Evolutionary conservation across 1,140 invertebrate genomes (phyloP).

Genomic region (Potamilus streckersoni): DNA sequence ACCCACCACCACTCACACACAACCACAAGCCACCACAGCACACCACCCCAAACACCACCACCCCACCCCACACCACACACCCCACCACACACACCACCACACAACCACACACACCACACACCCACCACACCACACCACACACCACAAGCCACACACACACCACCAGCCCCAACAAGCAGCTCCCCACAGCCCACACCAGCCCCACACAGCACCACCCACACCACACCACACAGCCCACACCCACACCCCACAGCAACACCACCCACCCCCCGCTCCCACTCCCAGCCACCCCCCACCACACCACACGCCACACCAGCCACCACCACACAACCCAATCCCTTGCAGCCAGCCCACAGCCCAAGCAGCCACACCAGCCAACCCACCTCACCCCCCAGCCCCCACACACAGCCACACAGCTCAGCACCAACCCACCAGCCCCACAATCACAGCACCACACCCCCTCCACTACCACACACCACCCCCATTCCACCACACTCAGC

Average conservation of each 20-base stretch:
- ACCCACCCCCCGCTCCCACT: too few relatives aligned
- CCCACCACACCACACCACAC: too few relatives aligned
- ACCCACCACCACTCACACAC: neutral
- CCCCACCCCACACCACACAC: too few relatives aligned
- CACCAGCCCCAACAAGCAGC: too few relatives aligned
- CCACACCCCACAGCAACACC: too few relatives aligned
- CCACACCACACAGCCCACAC: too few relatives aligned
- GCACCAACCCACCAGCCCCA: neutral
- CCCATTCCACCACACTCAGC: conserved; percentile 1
- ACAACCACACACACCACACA: too few relatives aligned
- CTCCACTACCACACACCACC: neutral
- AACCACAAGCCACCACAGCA: neutral
- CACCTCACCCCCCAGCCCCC: neutral
- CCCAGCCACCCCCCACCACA: neutral
- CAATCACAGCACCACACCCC: conserved; percentile 2
- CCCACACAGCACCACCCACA: too few relatives aligned
- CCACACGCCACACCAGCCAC: conserved; percentile 3
- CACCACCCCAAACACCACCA: neutral
- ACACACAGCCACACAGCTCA: neutral
- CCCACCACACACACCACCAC: too few relatives aligned
- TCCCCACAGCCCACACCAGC: too few relatives aligned
- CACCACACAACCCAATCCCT: neutral
- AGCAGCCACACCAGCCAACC: neutral
- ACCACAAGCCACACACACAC: too few relatives aligned
- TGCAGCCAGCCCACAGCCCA: neutral